Percentiles rank a stretch among this genome's conserved stretches.
Evolutionary conservation across 2,113 vertebrate genomes (phyloP).

Genomic region (Phyllostomus hastatus): DNA sequence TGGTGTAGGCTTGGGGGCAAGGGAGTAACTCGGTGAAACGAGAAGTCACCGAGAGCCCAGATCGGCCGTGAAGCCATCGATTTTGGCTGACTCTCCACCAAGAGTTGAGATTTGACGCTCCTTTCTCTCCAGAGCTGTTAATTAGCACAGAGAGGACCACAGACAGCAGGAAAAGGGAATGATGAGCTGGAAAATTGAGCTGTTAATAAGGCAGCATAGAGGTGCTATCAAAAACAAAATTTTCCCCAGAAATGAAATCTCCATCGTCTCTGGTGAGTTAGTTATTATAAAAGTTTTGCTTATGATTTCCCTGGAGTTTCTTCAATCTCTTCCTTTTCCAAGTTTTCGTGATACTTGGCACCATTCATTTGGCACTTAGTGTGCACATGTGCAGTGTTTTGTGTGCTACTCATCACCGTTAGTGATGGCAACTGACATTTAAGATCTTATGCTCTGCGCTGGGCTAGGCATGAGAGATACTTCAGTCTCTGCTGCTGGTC

Average conservation of each 20-base stretch:
- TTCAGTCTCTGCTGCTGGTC: background rate
- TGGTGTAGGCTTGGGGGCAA: background rate
- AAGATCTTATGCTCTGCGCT: no score
- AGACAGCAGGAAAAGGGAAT: background rate
- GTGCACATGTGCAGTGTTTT: rapidly evolving
- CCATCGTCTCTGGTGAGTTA: background rate
- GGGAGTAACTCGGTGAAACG: background rate
- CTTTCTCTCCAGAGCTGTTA: background rate
- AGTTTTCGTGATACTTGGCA: rapidly evolving
- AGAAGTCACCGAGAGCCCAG: background rate
- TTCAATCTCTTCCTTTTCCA: background rate
- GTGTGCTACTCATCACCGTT: rapidly evolving
- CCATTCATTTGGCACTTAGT: background rate
- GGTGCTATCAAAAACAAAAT: background rate
- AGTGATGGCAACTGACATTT: background rate
- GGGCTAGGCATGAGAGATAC: background rate
- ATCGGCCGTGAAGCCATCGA: background rate
- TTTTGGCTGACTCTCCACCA: background rate
- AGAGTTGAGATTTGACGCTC: background rate
- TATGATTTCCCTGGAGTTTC: background rate
- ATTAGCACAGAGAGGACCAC: background rate
- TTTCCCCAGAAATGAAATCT: background rate
- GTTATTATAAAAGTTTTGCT: background rate
- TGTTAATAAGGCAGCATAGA: background rate
- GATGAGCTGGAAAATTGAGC: background rate